Base-by-base conservation (phyloP, 2,888 invertebrate genomes). In the Plebejus anna region DNA sequence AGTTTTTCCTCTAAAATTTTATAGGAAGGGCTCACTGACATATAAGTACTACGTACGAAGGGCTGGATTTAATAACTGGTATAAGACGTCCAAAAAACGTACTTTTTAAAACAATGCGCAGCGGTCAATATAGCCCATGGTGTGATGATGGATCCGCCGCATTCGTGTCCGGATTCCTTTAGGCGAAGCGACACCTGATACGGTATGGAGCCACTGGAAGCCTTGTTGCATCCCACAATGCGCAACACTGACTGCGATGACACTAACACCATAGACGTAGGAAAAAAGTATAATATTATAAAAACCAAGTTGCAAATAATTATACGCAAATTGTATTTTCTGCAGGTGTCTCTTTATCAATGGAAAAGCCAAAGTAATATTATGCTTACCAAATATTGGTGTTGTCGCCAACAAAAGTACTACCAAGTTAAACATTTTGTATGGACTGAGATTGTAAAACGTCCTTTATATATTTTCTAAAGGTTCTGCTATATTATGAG, bases 71-170 rank as follows among this genome's bases (percentile, higher is more conserved):
- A 2, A 47, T 47, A 47, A 47, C 47, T 47, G 2, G 9, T 47
- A 47, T 47, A 47, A 47, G 9, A 47, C 9, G 47, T 47, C 51
- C 16, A 55, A 55, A 55, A 4, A 16, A 16, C 55, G 66, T 76
- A 95, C 95, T 94, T 89, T 59, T 92, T 87, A 11, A 95, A 89
- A 76, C 95, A 95, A 81, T 95, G 95, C 6, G 95, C 95, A 0
- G 95, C 95, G 0, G 95, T 95, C 13, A 95, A 82, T 36, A 95
- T 90, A 4, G 93, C 92, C 13, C 91, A 83, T 0, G 94, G 91
- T 47, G 94, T 94, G 22, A 95, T 84, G 2, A 95, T 86, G 0
- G 95, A 95, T 0, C 95, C 95, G 0, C 95, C 95, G 79, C 95
- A 95, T 83, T 95, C 95, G 81, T 95, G 95, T 81, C 92, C 90